Evolutionary conservation across 2,888 invertebrate species (phyloP), one percentile per base, ranked within the genome.

Genomic region (Pimpla rufipes): DNA sequence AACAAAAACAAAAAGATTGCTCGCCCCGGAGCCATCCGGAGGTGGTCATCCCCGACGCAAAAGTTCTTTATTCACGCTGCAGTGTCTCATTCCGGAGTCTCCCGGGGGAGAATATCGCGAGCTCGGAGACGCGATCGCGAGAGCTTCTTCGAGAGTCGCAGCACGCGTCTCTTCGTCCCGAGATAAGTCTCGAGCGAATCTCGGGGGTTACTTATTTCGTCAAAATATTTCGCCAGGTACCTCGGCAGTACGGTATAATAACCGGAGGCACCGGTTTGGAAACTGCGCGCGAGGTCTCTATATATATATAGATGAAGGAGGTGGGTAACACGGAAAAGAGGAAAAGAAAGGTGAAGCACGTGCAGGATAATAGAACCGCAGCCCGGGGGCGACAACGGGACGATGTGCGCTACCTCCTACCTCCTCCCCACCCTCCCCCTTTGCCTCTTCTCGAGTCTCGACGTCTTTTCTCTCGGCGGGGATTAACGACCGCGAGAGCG

Each of bases 401-500:
- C 71, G 71, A 59, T 59, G 71, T 59, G 45, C 71, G 57, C 71
- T 45, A 23, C 37, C 55, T 3, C 21, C 37, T 40, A 4, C 40
- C 37, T 18, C 29, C 29, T 4, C 50, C 42, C 67, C 18, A 37
- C 35, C 40, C 55, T 10, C 37, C 55, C 16, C 47, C 47, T 13
- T 8, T 29, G 37, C 35, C 62, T 62, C 62, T 62, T 62, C 62
- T 10, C 37, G 62, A 62, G 59, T 59, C 68, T 68, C 68, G 68
- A 68, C 47, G 76, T 68, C 68, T 77, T 68, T 68, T 77, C 77
- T 68, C 40, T 68, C 59, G 35, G 57, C 67, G 68, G 64, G 77
- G 68, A 77, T 68, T 77, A 77, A 77, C 77, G 77, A 77, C 67
- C 77, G 67, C 35, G 64, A 42, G 68, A 77, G 77, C 57, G 77